Evolutionary conservation across 2,113 vertebrate genomes (phyloP).

Genomic region (Macrotis lagotis): DNA sequence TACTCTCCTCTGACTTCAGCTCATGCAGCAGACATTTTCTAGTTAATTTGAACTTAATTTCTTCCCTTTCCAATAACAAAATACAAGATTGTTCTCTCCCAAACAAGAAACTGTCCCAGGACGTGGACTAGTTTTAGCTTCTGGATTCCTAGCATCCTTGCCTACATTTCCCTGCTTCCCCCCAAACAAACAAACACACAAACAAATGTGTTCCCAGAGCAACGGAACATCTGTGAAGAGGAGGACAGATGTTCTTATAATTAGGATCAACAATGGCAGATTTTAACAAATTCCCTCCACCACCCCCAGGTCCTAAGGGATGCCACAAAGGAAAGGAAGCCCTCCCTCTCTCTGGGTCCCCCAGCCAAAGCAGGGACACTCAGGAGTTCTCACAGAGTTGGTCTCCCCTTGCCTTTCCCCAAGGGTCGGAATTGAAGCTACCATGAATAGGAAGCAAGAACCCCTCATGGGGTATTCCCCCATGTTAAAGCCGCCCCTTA

Average conservation of each 20-base stretch:
- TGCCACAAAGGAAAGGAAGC: background rate
- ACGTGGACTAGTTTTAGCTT: background rate
- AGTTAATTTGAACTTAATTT: background rate
- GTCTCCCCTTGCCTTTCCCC: background rate
- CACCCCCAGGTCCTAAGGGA: background rate
- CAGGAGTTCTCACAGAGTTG: background rate
- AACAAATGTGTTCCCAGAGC: background rate
- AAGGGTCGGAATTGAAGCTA: background rate
- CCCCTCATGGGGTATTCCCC: too few species aligned
- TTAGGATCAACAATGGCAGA: background rate
- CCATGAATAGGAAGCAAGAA: background rate
- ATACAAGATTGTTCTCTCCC: background rate
- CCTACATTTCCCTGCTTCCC: background rate
- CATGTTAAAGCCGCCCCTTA: background rate
- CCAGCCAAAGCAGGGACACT: background rate
- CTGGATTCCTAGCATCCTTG: background rate
- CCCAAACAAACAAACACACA: background rate
- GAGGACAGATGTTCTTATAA: background rate
- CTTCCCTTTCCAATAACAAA: background rate
- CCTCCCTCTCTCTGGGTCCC: background rate
- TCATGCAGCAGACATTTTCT: background rate
- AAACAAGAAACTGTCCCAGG: background rate
- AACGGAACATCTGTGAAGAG: background rate
- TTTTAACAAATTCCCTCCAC: background rate
- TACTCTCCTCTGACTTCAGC: background rate